Conservation (phyloP, 2,888 invertebrate genomes). For the Leptinotarsa juncta region DNA sequence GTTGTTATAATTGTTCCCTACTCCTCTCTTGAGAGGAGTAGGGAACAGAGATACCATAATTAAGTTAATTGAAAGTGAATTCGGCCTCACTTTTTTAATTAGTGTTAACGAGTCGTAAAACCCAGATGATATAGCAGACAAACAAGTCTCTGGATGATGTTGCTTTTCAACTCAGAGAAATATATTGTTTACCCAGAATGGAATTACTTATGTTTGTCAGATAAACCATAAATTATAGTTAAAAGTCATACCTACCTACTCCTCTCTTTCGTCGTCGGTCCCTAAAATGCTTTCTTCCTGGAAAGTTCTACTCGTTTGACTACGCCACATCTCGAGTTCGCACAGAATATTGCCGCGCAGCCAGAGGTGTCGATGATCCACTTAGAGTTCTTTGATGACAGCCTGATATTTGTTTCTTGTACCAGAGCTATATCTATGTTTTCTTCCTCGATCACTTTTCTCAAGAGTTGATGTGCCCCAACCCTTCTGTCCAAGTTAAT, state of each 20-base stretch:
- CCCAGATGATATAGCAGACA: conserved; percentile 6
- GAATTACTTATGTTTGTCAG: background rate
- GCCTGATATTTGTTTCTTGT: background rate
- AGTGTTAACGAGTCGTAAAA: conserved; percentile 21
- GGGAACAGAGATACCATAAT: conserved; percentile 29
- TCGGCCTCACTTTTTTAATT: conserved; percentile 39
- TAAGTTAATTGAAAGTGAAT: conserved; percentile 34
- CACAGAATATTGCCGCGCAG: background rate
- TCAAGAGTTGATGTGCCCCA: background rate
- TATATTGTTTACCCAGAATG: background rate
- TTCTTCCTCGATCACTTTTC: background rate
- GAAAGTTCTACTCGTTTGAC: background rate
- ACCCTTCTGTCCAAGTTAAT: conserved; percentile 1
- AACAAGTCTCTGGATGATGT: background rate
- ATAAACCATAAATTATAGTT: too few relatives aligned
- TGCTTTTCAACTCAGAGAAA: conserved; percentile 1
- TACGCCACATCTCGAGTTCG: background rate
- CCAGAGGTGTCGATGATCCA: background rate
- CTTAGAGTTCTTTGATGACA: background rate
- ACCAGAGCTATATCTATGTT: conserved; percentile 3
- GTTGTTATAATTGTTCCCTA: too few relatives aligned
- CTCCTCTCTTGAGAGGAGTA: too few relatives aligned
- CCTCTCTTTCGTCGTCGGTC: too few relatives aligned
- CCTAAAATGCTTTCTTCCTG: too few relatives aligned
- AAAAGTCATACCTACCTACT: too few relatives aligned